These are phyloP conservation scores for Boloria selene DNA, from an alignment of 2,888 invertebrate genomes.

Conservation along the genomic window DNA sequence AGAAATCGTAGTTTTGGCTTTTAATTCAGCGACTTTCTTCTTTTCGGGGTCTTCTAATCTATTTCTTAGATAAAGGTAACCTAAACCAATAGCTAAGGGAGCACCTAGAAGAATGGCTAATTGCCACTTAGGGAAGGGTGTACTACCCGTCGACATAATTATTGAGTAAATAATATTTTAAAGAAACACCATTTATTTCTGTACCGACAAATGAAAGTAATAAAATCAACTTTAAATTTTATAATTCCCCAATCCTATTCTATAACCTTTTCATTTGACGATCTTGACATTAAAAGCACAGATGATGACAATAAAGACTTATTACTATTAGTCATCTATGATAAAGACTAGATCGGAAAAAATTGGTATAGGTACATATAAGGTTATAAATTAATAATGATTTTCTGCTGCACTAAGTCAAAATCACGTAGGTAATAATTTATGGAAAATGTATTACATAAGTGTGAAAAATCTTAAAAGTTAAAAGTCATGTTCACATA, in stretches of 20 bases:
- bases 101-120: slow-evolving; percentile 92
- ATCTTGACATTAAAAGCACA: slow-evolving; percentile 34
- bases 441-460: too few relatives aligned
- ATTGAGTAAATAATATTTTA: slow-evolving; percentile 50
- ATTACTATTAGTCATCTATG: too few relatives aligned
- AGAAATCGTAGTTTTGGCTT: slow-evolving; percentile 83
- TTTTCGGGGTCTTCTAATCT: slow-evolving; percentile 79
- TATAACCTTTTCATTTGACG: slow-evolving; percentile 46
- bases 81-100: slow-evolving; percentile 91
- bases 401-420: too few relatives aligned
- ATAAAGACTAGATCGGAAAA: slow-evolving; percentile 3
- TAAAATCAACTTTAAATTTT: slow-evolving; percentile 57
- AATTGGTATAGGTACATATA: too few relatives aligned
- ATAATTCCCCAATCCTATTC: slow-evolving; percentile 55
- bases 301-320: slow-evolving; percentile 1
- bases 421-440: too few relatives aligned
- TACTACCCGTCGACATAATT: slow-evolving; percentile 79
- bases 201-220: slow-evolving; percentile 49
- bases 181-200: slow-evolving; percentile 69
- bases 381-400: too few relatives aligned
- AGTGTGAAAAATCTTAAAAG: too few relatives aligned
- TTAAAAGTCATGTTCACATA: too few relatives aligned
- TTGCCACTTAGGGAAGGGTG: slow-evolving; percentile 91
- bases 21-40: slow-evolving; percentile 76
- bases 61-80: slow-evolving; percentile 88